Percentiles rank a stretch among this genome's conserved stretches.
Evolutionary conservation across 2,113 vertebrate species (phyloP).

Genomic region (Bujurquina vittata): DNA sequence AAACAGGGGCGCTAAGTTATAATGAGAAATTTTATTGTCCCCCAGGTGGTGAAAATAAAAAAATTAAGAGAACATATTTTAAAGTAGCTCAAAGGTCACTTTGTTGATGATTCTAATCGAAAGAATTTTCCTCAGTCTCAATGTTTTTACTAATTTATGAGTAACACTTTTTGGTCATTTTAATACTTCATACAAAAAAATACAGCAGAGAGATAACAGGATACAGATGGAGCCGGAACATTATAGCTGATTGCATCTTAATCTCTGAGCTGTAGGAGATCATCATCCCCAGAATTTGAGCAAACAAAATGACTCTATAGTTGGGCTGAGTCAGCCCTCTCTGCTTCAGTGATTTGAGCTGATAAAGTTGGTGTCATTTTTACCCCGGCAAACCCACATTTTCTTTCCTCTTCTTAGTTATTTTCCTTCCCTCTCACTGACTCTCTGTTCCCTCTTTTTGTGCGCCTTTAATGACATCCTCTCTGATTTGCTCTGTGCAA

Average conservation of each 20-base stretch:
- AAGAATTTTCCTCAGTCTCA: background rate
- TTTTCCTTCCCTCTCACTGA: background rate
- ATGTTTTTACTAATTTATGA: background rate
- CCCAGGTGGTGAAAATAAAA: background rate
- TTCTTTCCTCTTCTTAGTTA: background rate
- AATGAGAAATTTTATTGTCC: background rate
- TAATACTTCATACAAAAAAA: background rate
- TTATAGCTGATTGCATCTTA: background rate
- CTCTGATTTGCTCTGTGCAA: background rate
- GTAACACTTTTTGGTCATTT: background rate
- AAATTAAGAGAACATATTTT: background rate
- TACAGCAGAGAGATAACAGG: accelerated
- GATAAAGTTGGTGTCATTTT: background rate
- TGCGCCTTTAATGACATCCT: accelerated
- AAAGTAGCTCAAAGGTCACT: conserved; percentile 4
- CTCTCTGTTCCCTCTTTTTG: background rate
- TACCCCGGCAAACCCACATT: background rate
- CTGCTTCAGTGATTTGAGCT: background rate
- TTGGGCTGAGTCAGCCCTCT: background rate
- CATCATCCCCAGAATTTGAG: background rate
- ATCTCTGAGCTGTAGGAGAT: background rate
- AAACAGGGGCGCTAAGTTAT: accelerated
- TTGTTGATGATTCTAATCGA: background rate
- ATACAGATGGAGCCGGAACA: background rate
- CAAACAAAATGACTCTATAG: background rate